Percentiles rank a stretch among this genome's conserved stretches.
Conservation (phyloP, 2,113 vertebrate species). For the Calyptommatus sinebrachiatus region DNA sequence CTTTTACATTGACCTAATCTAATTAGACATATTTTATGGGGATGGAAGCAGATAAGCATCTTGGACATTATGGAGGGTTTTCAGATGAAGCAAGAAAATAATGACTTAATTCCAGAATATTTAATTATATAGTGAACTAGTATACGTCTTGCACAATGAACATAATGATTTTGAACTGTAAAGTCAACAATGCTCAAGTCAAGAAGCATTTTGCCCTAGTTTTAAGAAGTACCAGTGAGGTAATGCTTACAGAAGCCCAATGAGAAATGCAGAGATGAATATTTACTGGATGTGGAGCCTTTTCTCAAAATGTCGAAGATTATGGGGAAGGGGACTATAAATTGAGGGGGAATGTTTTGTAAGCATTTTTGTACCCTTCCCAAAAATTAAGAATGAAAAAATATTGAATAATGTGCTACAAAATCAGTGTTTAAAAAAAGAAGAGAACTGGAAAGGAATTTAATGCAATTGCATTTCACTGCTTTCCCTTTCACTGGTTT, state of each 20-base stretch:
- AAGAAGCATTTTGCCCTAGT: not conserved
- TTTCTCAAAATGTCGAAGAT: not conserved
- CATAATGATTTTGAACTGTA: not conserved
- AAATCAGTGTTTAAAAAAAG: too few relatives aligned
- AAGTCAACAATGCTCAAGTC: not conserved
- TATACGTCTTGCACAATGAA: not conserved
- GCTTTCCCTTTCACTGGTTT: too few relatives aligned
- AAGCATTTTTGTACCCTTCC: too few relatives aligned
- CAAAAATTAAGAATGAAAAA: too few relatives aligned
- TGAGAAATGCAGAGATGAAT: not conserved
- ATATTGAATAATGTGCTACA: too few relatives aligned
- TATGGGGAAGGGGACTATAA: too few relatives aligned
- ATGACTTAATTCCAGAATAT: not conserved
- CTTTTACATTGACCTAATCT: too few relatives aligned
- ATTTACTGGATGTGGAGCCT: not conserved
- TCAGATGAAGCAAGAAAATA: not conserved
- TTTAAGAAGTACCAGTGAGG: not conserved
- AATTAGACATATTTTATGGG: not conserved
- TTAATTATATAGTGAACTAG: not conserved
- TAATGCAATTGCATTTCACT: too few relatives aligned
- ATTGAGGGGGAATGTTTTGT: too few relatives aligned
- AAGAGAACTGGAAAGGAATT: too few relatives aligned
- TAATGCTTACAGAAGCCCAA: not conserved
- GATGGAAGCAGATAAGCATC: not conserved
- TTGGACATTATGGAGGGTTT: not conserved